Evolutionary conservation across 2,113 vertebrate genomes (phyloP).

Genomic region (Myxocyprinus asiaticus): DNA sequence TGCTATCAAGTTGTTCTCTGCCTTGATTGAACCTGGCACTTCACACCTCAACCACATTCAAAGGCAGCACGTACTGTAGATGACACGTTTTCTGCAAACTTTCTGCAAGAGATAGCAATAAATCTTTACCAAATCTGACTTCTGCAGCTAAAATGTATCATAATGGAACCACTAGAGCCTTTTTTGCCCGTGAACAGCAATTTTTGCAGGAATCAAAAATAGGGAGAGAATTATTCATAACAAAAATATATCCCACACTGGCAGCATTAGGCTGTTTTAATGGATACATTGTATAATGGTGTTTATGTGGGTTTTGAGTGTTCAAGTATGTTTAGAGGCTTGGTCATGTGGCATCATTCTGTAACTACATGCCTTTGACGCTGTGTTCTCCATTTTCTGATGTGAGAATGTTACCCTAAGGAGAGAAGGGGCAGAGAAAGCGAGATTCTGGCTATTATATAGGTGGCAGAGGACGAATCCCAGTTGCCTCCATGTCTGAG

Average conservation of each 20-base stretch:
- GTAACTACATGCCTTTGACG: no score
- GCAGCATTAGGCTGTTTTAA: constrained; percentile 12
- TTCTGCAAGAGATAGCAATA: constrained; percentile 15
- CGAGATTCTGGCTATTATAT: no score
- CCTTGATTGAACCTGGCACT: constrained; percentile 49
- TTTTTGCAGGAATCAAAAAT: constrained; percentile 29
- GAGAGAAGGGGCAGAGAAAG: no score
- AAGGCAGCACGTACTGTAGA: constrained; percentile 23
- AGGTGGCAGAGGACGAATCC: no score
- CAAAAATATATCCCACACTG: constrained; percentile 25
- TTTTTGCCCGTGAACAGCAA: constrained; percentile 6
- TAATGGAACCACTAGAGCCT: background rate
- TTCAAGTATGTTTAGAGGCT: no score
- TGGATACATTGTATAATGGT: constrained; percentile 4
- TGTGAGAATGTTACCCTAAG: no score
- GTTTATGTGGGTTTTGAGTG: background rate
- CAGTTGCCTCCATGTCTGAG: no score
- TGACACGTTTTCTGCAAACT: constrained; percentile 24
- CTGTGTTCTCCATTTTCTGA: no score
- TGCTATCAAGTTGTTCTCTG: background rate
- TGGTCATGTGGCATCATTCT: no score
- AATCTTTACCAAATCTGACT: constrained; percentile 39
- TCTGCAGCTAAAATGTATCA: constrained; percentile 28
- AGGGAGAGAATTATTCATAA: constrained; percentile 31
- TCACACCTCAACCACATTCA: constrained; percentile 10